phyloP scores from a whole-genome alignment of 2,888 invertebrate species.

The Xestia c-nigrum region DNA sequence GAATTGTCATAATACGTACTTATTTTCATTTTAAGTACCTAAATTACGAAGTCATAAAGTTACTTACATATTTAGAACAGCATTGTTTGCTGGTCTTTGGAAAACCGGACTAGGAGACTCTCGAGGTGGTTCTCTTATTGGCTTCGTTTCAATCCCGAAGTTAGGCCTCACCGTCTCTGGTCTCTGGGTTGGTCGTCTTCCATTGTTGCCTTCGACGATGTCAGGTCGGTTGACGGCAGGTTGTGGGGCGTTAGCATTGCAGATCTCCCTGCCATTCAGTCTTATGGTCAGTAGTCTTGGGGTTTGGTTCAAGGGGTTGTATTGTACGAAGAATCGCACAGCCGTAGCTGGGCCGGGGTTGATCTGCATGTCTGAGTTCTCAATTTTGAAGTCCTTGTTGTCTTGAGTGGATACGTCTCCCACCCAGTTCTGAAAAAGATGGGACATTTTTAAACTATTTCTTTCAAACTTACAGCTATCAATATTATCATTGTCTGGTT shows the following conservation, averaged over 20 bases:
- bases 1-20: no score
- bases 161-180: slow-evolving; percentile 24
- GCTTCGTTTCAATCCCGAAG: slow-evolving; percentile 63
- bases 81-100: slow-evolving; percentile 71
- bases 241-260: slow-evolving; percentile 84
- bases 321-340: slow-evolving; percentile 91
- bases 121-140: slow-evolving; percentile 73
- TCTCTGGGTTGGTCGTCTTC: slow-evolving; percentile 2
- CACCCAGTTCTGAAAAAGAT: slow-evolving; percentile 89
- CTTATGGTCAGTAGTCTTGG: slow-evolving; percentile 88
- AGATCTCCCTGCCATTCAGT: slow-evolving; percentile 91
- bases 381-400: slow-evolving; percentile 91
- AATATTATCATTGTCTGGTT: background rate
- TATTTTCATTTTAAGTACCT: background rate
- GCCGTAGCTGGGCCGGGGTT: slow-evolving; percentile 90
- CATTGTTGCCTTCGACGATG: slow-evolving; percentile 10
- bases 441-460: background rate
- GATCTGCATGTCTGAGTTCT: slow-evolving; percentile 90
- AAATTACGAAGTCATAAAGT: background rate
- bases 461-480: background rate
- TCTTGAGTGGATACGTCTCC: slow-evolving; percentile 91
- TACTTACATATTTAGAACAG: slow-evolving; percentile 82
- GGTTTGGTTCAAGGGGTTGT: slow-evolving; percentile 84
- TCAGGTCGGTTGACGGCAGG: slow-evolving; percentile 73
- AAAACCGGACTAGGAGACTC: slow-evolving; percentile 77